phyloP scores from a whole-genome alignment of 2,797 vertebrate genomes.

The Sebastes hubbsi region DNA sequence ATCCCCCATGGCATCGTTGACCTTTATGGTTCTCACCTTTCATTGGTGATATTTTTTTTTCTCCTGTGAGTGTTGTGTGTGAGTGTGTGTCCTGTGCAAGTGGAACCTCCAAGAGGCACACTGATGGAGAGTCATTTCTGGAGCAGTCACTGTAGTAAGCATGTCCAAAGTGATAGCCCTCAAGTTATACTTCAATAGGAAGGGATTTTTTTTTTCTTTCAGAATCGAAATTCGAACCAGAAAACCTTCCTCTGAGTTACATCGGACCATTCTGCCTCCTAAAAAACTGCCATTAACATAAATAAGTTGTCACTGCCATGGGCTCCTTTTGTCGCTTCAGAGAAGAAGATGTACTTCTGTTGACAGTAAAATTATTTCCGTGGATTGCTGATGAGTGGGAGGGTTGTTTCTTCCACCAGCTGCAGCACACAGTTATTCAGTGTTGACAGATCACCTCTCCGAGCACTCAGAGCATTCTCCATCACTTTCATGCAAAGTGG shows the following conservation, averaged over 20 bases:
- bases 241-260: background rate
- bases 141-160: slow-evolving; percentile 35
- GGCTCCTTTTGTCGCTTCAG: slow-evolving; percentile 4
- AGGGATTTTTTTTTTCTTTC: slow-evolving; percentile 10
- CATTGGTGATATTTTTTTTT: slow-evolving; percentile 33
- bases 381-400: slow-evolving; percentile 20
- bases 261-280: background rate
- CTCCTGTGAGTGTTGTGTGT: slow-evolving; percentile 1
- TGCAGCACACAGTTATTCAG: slow-evolving; percentile 7
- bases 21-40: slow-evolving; percentile 77
- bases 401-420: slow-evolving; percentile 20
- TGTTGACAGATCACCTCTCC: slow-evolving; percentile 9
- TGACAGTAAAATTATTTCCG: slow-evolving; percentile 27
- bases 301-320: slow-evolving; percentile 7
- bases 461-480: slow-evolving; percentile 13
- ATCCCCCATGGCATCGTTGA: slow-evolving; percentile 53
- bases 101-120: slow-evolving; percentile 41
- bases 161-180: slow-evolving; percentile 58
- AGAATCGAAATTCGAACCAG: background rate
- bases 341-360: slow-evolving; percentile 5
- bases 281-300: slow-evolving; percentile 27
- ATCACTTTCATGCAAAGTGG: slow-evolving; percentile 23
- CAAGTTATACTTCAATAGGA: slow-evolving; percentile 16
- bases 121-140: slow-evolving; percentile 51
- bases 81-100: slow-evolving; percentile 25